A percentile compares a stretch with the other conserved stretches of the same genome.
Evolutionary conservation across 2,113 vertebrate species (phyloP).

Genomic region (Piprites chloris): DNA sequence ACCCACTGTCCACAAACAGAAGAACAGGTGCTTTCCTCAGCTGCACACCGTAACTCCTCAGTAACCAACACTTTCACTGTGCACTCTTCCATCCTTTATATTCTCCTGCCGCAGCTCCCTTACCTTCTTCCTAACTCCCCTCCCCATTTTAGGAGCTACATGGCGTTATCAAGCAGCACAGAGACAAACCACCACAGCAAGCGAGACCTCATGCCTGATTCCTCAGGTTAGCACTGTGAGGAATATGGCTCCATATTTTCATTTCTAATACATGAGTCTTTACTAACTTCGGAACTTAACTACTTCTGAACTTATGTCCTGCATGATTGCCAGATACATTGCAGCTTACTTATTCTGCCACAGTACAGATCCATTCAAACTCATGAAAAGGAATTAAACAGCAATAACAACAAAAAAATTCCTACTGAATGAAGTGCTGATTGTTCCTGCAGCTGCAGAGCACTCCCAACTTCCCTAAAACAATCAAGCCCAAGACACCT

Average conservation of each 20-base stretch:
- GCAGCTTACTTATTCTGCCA: neutral
- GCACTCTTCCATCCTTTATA: neutral
- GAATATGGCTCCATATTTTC: neutral
- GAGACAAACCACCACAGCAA: neutral
- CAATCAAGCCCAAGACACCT: neutral
- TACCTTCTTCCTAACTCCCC: neutral
- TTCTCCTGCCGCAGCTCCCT: neutral
- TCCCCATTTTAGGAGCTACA: neutral
- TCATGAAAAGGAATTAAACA: neutral
- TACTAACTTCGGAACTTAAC: too few species aligned
- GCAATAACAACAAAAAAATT: neutral
- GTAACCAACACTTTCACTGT: neutral
- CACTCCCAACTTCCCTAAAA: neutral
- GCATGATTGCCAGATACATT: neutral
- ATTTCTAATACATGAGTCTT: neutral
- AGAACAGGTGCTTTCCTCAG: neutral
- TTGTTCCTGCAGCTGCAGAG: neutral
- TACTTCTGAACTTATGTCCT: neutral
- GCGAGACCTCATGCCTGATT: neutral
- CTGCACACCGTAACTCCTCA: neutral
- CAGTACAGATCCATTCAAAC: neutral
- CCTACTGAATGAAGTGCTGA: neutral
- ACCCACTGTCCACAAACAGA: neutral
- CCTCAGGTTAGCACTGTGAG: neutral
- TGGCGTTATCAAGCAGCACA: neutral